These are phyloP conservation scores for Heterodera carotae DNA, from an alignment of 1,140 invertebrate species.

Conservation along the genomic window DNA sequence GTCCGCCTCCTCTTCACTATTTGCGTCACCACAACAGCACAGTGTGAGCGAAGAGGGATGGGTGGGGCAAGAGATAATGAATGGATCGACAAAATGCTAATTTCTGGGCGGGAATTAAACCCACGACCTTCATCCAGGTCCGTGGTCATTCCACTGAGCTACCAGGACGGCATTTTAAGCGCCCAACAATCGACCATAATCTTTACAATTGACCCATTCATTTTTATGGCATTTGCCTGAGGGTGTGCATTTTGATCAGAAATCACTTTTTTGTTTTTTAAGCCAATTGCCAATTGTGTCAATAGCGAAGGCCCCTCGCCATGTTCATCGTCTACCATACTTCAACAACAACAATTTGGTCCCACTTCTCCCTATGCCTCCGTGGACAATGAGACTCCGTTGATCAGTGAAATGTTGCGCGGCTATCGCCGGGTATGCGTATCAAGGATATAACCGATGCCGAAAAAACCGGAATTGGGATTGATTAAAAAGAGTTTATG, in stretches of 20 bases:
- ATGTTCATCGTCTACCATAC: background rate
- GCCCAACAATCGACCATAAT: too few species aligned
- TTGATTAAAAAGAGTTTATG: background rate
- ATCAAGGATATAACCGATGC: too few species aligned
- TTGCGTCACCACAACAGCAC: conserved; percentile 15
- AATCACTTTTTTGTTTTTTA: too few species aligned
- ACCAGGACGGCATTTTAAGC: too few species aligned
- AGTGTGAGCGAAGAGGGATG: background rate
- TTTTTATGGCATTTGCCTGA: too few species aligned
- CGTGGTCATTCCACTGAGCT: too few species aligned
- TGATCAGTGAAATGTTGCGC: conserved; percentile 45
- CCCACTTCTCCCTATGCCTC: background rate
- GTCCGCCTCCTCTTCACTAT: conserved; percentile 21
- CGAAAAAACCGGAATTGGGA: background rate
- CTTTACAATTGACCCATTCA: too few species aligned
- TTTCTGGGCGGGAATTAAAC: too few species aligned
- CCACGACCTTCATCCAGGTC: too few species aligned
- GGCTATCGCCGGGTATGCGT: conserved; percentile 30
- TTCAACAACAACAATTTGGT: background rate
- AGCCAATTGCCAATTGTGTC: too few species aligned
- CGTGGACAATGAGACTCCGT: conserved; percentile 19
- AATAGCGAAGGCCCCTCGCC: background rate
- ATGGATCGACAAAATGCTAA: too few species aligned
- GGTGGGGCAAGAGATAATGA: background rate
- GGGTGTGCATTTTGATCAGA: too few species aligned